These are phyloP conservation scores for Suillia variegata DNA, from an alignment of 2,888 invertebrate genomes.

Conservation along the genomic window DNA sequence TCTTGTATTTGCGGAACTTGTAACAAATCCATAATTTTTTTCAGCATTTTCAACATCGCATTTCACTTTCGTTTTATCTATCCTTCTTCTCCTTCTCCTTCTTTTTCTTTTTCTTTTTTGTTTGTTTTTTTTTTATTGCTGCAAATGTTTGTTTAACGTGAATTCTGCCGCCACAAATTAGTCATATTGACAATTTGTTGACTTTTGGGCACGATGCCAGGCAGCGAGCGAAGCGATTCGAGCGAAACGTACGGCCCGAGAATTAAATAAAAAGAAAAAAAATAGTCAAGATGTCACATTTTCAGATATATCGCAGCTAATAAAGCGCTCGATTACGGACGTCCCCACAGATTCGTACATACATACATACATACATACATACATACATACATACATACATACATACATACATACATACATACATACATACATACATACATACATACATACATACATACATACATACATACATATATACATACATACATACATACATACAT, in stretches of 20 bases:
- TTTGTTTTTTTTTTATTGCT: neutral
- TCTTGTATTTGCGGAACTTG: neutral
- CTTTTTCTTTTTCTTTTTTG: neutral
- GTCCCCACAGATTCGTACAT: no score
- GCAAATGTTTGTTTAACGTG: neutral
- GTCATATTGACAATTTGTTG: conserved; percentile 27
- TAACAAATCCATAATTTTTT: neutral
- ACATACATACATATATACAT: neutral
- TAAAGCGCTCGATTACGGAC: no score
- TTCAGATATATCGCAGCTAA: no score
- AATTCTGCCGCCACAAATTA: conserved; percentile 27
- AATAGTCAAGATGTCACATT: no score
- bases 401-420: no score
- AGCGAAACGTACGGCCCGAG: no score
- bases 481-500: conserved; percentile 1
- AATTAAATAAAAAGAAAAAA: no score
- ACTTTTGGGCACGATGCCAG: conserved; percentile 21
- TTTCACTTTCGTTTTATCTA: neutral
- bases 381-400: no score
- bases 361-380: no score
- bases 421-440: no score
- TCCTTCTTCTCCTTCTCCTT: neutral
- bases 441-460: no score
- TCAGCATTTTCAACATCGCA: neutral
- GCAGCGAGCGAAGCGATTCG: no score